A percentile compares a stretch with the other conserved stretches of the same genome.
These are phyloP conservation scores for Poecilia gillii DNA, from an alignment of 2,797 vertebrate genomes.

Conservation along the genomic window DNA sequence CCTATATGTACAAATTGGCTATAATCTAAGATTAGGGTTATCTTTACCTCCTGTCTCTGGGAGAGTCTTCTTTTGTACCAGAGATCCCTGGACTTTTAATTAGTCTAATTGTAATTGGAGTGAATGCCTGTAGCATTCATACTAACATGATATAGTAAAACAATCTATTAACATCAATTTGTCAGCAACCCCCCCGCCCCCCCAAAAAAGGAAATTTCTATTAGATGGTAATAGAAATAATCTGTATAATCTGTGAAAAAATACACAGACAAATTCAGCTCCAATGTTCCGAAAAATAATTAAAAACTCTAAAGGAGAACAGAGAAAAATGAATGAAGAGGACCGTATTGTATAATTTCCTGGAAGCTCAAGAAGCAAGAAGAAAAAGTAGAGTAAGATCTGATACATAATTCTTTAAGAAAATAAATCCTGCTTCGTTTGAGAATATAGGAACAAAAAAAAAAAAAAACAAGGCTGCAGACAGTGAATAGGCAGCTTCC, in stretches of 20 bases:
- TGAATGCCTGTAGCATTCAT: too few species aligned
- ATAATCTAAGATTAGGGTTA: too few species aligned
- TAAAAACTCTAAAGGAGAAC: not conserved
- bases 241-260: not conserved
- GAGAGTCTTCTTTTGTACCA: too few species aligned
- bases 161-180: too few species aligned
- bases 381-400: constrained; percentile 7
- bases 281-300: not conserved
- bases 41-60: too few species aligned
- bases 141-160: too few species aligned
- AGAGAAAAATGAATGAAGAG: not conserved
- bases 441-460: constrained; percentile 42
- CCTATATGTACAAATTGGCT: too few species aligned
- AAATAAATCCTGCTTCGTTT: constrained; percentile 36
- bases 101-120: too few species aligned
- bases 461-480: constrained; percentile 27
- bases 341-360: not conserved
- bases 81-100: too few species aligned
- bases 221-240: not conserved
- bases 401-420: not conserved
- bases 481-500: constrained; percentile 7
- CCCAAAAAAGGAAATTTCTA: not conserved
- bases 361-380: not conserved
- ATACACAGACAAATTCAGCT: not conserved
- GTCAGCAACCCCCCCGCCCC: too few species aligned